Evolutionary conservation across 2,888 invertebrate species (phyloP).

Genomic region (Macrosoma leucophasiata): DNA sequence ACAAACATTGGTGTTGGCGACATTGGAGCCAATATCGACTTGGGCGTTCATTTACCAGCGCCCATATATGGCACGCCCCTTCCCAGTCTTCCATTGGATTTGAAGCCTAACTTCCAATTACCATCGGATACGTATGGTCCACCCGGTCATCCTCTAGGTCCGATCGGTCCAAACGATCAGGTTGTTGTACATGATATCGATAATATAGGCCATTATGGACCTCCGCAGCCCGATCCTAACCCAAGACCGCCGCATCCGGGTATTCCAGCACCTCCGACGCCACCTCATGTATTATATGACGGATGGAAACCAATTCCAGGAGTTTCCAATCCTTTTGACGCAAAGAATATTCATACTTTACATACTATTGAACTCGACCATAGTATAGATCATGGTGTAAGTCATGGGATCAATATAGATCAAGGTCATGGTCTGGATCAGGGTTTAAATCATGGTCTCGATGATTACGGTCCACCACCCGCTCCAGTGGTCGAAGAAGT

Average conservation of each 20-base stretch:
- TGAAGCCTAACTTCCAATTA: constrained; percentile 64
- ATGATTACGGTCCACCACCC: constrained; percentile 54
- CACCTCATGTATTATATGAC: constrained; percentile 85
- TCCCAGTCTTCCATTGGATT: constrained; percentile 40
- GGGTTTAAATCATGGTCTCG: constrained; percentile 30
- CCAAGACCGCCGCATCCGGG: constrained; percentile 80
- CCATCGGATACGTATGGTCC: constrained; percentile 65
- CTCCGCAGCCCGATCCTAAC: constrained; percentile 75
- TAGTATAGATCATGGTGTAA: constrained; percentile 28
- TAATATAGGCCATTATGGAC: constrained; percentile 69
- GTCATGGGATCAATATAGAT: constrained; percentile 24
- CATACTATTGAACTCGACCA: constrained; percentile 23
- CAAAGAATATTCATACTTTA: constrained; percentile 27
- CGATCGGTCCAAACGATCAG: constrained; percentile 55
- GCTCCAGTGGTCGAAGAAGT: constrained; percentile 39
- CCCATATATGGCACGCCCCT: constrained; percentile 62
- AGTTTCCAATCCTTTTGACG: constrained; percentile 55
- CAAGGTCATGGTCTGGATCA: constrained; percentile 22
- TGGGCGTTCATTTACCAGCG: constrained; percentile 53
- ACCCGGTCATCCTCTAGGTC: constrained; percentile 56
- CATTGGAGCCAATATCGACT: constrained; percentile 37
- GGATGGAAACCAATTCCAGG: constrained; percentile 92
- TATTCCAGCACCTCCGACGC: constrained; percentile 83
- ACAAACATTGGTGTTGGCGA: constrained; percentile 26
- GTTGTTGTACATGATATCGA: constrained; percentile 51